Evolutionary conservation across 1,140 invertebrate species (phyloP).

Genomic region (Vollenhovia emeryi): DNA sequence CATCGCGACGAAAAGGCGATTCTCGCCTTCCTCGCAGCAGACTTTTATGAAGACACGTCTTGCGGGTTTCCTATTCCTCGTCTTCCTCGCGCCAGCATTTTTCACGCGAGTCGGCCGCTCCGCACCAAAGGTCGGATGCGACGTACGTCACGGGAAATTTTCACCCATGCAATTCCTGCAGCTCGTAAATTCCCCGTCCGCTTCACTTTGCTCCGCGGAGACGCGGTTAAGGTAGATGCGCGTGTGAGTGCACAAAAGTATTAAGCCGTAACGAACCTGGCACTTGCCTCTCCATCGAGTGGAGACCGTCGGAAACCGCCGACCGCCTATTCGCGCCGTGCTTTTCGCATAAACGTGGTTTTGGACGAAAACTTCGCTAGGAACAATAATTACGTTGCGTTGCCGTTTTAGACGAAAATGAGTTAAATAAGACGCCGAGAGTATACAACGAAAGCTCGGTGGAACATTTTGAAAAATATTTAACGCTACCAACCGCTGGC

Average conservation of each 20-base stretch:
- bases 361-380: background rate
- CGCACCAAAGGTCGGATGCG: conserved; percentile 44
- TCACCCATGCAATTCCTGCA: conserved; percentile 52
- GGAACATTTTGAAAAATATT: background rate
- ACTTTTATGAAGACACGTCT: conserved; percentile 60
- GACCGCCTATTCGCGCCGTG: conserved; percentile 2
- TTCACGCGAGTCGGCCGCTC: conserved; percentile 27
- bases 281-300: conserved; percentile 21
- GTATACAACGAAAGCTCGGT: too few relatives aligned
- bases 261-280: conserved; percentile 42
- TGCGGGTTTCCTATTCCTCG: conserved; percentile 23
- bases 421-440: background rate
- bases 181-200: conserved; percentile 54
- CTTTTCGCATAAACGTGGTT: conserved; percentile 15
- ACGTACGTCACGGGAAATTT: conserved; percentile 54
- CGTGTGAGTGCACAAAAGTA: conserved; percentile 35
- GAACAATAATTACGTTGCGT: background rate
- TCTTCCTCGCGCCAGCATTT: conserved; percentile 35
- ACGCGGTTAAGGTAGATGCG: background rate
- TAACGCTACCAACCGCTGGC: background rate
- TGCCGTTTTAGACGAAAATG: background rate
- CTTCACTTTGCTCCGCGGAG: conserved; percentile 14
- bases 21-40: conserved; percentile 25
- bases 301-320: conserved; percentile 2
- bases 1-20: conserved; percentile 26